These are phyloP conservation scores for Microtus montanus DNA, from an alignment of 2,113 vertebrate species.

Conservation along the genomic window DNA sequence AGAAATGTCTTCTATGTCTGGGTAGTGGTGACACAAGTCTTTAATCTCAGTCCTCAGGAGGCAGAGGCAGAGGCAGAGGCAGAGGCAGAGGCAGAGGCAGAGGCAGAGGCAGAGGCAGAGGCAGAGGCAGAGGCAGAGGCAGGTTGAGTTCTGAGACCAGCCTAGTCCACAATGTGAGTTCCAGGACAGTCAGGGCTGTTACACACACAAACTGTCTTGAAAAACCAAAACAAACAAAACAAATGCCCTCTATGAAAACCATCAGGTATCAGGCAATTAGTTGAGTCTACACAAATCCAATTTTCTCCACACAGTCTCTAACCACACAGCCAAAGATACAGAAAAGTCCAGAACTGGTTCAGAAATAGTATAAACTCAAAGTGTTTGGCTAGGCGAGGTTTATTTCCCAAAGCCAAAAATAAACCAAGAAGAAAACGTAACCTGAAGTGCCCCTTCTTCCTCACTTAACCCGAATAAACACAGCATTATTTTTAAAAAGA, in stretches of 20 bases:
- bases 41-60: too few species aligned
- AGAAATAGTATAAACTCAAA: constrained; percentile 44
- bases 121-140: too few species aligned
- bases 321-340: neutral
- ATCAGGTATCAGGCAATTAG: neutral
- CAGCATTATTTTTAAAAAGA: constrained; percentile 48
- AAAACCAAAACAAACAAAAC: too few species aligned
- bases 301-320: neutral
- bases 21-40: too few species aligned
- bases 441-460: neutral
- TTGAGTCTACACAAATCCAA: neutral
- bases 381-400: neutral
- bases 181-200: too few species aligned
- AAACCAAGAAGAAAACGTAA: constrained; percentile 47
- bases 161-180: too few species aligned
- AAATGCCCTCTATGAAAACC: constrained; percentile 3
- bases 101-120: too few species aligned
- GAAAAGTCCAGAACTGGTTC: neutral
- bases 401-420: constrained; percentile 43
- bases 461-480: constrained; percentile 2
- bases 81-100: too few species aligned
- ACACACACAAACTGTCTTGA: too few species aligned
- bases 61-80: too few species aligned
- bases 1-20: too few species aligned
- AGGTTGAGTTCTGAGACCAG: too few species aligned